Evolutionary conservation across 2,113 vertebrate genomes (phyloP).

Genomic region (Camarhynchus parvulus): DNA sequence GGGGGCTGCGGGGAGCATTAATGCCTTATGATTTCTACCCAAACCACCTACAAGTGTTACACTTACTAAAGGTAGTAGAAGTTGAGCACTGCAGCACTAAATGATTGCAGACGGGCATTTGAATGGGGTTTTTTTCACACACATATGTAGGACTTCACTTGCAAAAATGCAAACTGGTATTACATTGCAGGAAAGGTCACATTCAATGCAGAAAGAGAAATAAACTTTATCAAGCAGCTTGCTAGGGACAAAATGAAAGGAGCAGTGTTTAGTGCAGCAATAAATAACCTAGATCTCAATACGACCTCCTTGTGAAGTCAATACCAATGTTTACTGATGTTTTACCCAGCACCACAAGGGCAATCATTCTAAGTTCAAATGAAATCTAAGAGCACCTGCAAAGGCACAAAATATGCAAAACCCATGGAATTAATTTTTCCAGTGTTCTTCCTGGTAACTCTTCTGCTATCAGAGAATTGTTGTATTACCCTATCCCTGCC

Average conservation of each 20-base stretch:
- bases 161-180: background rate
- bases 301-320: background rate
- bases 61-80: background rate
- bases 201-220: background rate
- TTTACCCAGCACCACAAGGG: background rate
- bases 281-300: slow-evolving; percentile 23
- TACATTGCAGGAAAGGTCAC: background rate
- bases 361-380: background rate
- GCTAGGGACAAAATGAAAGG: background rate
- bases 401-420: background rate
- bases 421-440: background rate
- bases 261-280: background rate
- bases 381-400: background rate
- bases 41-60: background rate
- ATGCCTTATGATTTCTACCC: background rate
- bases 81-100: background rate
- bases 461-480: background rate
- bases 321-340: slow-evolving; percentile 24
- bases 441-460: background rate
- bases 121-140: background rate
- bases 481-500: background rate
- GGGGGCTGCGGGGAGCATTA: accelerated
- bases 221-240: background rate
- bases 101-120: background rate
- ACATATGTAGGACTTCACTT: background rate